A percentile compares a stretch with the other conserved stretches of the same genome.
Conservation (phyloP, 2,797 vertebrate species). For the Babyrousa celebensis region DNA sequence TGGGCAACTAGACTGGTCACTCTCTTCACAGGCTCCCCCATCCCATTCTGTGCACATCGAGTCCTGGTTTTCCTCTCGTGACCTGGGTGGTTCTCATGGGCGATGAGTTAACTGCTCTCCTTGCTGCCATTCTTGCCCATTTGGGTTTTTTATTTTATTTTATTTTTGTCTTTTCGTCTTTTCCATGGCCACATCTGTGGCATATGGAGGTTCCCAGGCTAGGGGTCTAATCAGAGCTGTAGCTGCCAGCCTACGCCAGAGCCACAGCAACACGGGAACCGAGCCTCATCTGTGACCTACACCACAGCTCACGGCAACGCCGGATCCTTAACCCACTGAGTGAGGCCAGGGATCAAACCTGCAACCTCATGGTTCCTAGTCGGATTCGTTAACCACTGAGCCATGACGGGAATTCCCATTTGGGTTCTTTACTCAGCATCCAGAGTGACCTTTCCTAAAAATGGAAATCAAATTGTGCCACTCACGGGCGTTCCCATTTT, state of each 20-base stretch:
- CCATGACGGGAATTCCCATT: not conserved
- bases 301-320: too few relatives aligned
- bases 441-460: not conserved
- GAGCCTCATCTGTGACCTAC: too few relatives aligned
- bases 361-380: too few relatives aligned
- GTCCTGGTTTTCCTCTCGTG: slow-evolving; percentile 29
- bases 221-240: too few relatives aligned
- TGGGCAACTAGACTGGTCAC: not conserved
- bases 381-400: too few relatives aligned
- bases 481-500: not conserved
- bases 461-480: not conserved
- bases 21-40: not conserved
- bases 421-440: not conserved
- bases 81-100: not conserved
- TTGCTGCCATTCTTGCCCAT: not conserved
- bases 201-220: too few relatives aligned
- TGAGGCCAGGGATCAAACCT: too few relatives aligned
- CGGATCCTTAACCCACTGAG: too few relatives aligned
- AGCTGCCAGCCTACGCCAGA: too few relatives aligned
- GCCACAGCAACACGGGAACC: too few relatives aligned
- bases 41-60: not conserved
- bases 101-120: not conserved
- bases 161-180: too few relatives aligned
- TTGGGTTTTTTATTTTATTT: not conserved
- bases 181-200: too few relatives aligned